Conservation (phyloP, 2,797 vertebrate species). For the Hypotaenidia philippensis region DNA sequence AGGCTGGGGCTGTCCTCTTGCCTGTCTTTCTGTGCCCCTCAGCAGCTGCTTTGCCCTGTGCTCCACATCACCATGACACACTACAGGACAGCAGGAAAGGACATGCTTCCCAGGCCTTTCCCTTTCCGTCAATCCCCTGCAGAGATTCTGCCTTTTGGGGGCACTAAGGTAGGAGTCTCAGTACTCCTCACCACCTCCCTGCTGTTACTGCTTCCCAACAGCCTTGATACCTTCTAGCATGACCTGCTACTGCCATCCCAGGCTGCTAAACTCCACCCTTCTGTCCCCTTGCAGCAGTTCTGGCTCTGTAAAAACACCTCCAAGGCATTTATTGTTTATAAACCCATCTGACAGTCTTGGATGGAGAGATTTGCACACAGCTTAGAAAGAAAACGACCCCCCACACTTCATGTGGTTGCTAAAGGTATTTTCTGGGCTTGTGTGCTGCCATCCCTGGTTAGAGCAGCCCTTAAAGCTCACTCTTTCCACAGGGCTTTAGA, state of each 20-base stretch:
- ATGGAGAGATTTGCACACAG: background rate
- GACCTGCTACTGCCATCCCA: background rate
- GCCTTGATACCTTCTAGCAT: background rate
- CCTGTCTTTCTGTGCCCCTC: background rate
- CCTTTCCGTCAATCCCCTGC: background rate
- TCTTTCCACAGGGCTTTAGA: slow-evolving; percentile 22
- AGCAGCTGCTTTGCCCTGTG: background rate
- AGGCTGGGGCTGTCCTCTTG: background rate
- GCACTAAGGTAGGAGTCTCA: background rate
- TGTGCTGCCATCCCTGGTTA: background rate
- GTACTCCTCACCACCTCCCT: background rate
- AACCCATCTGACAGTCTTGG: background rate
- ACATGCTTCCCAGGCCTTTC: background rate
- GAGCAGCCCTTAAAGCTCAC: background rate
- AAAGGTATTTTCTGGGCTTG: background rate
- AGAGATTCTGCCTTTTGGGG: background rate
- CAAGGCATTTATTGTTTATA: background rate
- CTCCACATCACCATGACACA: background rate
- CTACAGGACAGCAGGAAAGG: background rate
- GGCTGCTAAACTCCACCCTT: background rate
- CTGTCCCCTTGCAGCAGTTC: background rate
- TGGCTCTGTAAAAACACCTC: background rate
- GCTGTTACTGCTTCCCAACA: background rate
- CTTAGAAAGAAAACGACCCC: background rate
- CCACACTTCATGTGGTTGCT: background rate